Evolutionary conservation across 2,113 vertebrate species (phyloP), one percentile per base, ranked within the genome.

Genomic region (Xiphophorus hellerii): DNA sequence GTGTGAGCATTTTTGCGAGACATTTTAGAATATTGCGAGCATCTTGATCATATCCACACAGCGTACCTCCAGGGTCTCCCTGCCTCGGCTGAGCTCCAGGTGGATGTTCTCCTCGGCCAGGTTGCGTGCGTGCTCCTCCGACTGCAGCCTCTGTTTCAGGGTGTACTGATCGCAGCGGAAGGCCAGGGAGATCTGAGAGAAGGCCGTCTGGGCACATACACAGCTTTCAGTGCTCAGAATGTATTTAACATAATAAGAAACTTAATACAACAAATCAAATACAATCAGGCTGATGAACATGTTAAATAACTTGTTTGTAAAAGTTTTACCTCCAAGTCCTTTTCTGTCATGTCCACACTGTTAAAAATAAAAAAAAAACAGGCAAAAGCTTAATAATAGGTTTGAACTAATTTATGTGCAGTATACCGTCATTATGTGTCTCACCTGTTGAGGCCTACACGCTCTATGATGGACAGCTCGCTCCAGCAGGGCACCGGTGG

Each of bases 101-200:
- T 94, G 94, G 78, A 96, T 86, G 84, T 96, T 97, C 77, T 95
- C 94, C 86, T 97, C 96, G 0, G 96, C 96, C 11, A 95, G 88
- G 2, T 96, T 92, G 39, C 95, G 88, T 0, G 95, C 95, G 0
- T 94, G 94, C 75, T 95, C 95, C 89, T 97, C 96, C 1, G 94
- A 93, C 89, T 94, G 94, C 76, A 97, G 90, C 65, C 96, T 88
- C 37, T 95, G 95, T 78, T 81, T 94, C 90, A 97, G 90, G 1
- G 96, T 96, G 93, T 96, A 96, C 81, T 92, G 71, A 25, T 97
- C 96, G 0, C 94, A 96, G 81, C 93, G 90, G 81, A 96, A 96
- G 7, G 96, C 95, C 92, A 97, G 80, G 28, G 95, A 77, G 0
- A 97, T 94, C 89, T 95, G 95, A 70, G 92, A 87, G 72, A 97